Evolutionary conservation across 2,797 vertebrate species (phyloP).

Genomic region (Rhinichthys osculus): DNA sequence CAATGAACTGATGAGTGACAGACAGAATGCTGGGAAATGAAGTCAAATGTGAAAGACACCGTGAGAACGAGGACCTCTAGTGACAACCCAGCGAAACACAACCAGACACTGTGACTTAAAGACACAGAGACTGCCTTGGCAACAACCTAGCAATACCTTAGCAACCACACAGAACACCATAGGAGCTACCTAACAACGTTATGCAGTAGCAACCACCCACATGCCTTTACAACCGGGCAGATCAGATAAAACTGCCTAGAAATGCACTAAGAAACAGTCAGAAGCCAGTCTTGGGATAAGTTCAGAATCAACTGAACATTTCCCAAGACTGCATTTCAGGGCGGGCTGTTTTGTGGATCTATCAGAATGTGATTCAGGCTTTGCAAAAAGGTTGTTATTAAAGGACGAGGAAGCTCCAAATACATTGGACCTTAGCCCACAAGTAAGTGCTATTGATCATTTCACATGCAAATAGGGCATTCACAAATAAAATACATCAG

Average conservation of each 20-base stretch:
- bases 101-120: background rate
- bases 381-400: background rate
- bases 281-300: background rate
- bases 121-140: background rate
- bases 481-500: background rate
- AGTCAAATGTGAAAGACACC: no score
- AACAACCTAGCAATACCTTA: background rate
- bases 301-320: no score
- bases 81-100: no score
- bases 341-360: background rate
- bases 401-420: background rate
- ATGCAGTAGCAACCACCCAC: background rate
- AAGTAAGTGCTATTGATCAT: background rate
- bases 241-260: no score
- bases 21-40: no score
- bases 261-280: background rate
- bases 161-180: background rate
- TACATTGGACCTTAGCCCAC: background rate
- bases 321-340: background rate
- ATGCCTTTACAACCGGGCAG: background rate
- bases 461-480: constrained; percentile 1
- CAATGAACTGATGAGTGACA: no score
- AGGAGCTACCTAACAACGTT: background rate
- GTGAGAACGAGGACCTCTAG: no score
- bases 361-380: background rate